Base-by-base conservation (phyloP, 2,113 vertebrate genomes). In the Corythornis vintsioides region DNA sequence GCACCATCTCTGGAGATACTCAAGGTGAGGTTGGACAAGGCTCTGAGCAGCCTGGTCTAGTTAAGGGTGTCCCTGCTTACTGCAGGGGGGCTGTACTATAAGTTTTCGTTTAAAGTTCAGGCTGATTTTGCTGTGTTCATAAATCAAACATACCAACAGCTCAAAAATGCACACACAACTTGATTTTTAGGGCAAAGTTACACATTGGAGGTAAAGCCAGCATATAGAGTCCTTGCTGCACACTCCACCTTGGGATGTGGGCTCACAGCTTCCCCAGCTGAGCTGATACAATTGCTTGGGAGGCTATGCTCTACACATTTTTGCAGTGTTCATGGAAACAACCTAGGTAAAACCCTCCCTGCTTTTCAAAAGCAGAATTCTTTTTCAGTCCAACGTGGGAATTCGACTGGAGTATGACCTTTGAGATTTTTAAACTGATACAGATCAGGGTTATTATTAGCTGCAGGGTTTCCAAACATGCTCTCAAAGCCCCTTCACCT, bases 221-320 rank as follows among this genome's bases (percentile, higher is more conserved):
- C 9, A 20, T 28, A 35, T 64, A 52, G 16, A 8, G 9, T 60
- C 17, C 10, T 19, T 16, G 14, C 4, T 52, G 13, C 13, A 45
- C 10, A 7, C 8, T 57, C 61, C 29, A 11, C 20, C 10, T 20
- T 0, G 4, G 48, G 53, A 53, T 0, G 0, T 33, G 53, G 33
- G 24, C 26, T 84, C 26, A 60, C 9, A 57, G 10, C 47, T 78
- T 90, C 21, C 13, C 31, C 35, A 33, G n/a, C 15, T 40, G 8
- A 83, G 43, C 33, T 35, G 61, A 33, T 2, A 75, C 11, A 33
- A 55, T 21, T 71, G 4, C 26, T 78, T 72, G 26, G 11, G 48
- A 75, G 45, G 24, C 11, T 21, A 57, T 0, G 0, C 22, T 64
- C 8, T 26, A 40, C 18, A 31, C 6, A 45, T 47, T 91, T 76